Base-by-base conservation (phyloP, 2,113 vertebrate species). In the Albula goreensis region DNA sequence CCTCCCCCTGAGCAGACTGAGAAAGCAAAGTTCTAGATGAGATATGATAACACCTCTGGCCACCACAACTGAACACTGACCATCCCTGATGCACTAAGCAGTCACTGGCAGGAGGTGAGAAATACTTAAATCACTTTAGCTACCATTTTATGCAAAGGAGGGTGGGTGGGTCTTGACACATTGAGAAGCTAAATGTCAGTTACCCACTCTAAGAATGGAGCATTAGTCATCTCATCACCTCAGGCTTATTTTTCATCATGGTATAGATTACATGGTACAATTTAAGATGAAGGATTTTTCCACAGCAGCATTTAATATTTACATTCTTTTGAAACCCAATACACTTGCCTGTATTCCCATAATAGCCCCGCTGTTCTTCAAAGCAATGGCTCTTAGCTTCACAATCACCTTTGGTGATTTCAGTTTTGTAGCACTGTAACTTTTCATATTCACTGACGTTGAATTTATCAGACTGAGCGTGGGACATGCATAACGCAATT, bases 41-140 rank as follows among this genome's bases (percentile, higher is more conserved):
- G 94, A 94, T 49, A 90, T 0, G 79, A 93, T 94, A 31, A 86
- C 87, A 60, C 94, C 89, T 87, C 60, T 93, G 77, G 91, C 83
- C 31, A 93, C 91, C 8, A 95, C 93, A 66, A 95, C 86, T 74
- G 94, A 70, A 74, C 95, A 93, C 13, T 93, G 91, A 5, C 74
- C 94, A 84, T 94, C 93, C 80, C 91, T 92, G 88, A 91, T 95
- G 86, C 92, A 94, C 85, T 93, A 93, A 52, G 95, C 85, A 8
- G 93, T 95, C 85, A 94, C 95, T 95, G 60, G 25, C 48, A 80
- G 60, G 49, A 85, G 41, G 22, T 91, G 84, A 87, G 11, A 49
- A 88, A 83, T 50, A 85, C 17, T 51, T 50, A 5, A 13, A 51
- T 50, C 15, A n/a, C 50, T 17, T 13, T 50, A 80, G 50, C 13